Base-by-base conservation (phyloP, 2,113 vertebrate genomes). In the Leptobrachium leishanense region DNA sequence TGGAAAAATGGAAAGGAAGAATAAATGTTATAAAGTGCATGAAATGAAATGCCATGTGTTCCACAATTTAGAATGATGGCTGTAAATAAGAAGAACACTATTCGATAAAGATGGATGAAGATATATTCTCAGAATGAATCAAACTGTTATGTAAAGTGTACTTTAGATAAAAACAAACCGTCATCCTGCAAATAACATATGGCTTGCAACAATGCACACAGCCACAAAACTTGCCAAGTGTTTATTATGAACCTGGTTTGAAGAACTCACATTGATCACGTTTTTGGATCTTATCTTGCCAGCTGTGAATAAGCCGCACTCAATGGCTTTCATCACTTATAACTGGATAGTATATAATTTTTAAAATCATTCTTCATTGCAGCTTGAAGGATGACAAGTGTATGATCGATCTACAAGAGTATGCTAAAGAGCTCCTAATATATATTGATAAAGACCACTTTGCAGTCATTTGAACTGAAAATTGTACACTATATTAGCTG, bases 1-100 rank as follows among this genome's bases (percentile, higher is more conserved):
- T 90, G 82, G 90, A 89, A 50, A 87, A 90, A 86, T 82, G 90
- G 89, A 88, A 91, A 85, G 90, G 88, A 87, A 84, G 86, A 90
- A 91, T 90, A 89, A 90, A 91, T 91, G 84, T 90, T 90, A 91
- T 91, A 88, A 82, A 55, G 73, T 84, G 83, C 86, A 87, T 81
- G 85, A 86, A 90, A 91, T 90, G 86, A 90, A 92, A 89, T 89
- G 87, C 84, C 85, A 87, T 77, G 67, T 77, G 65, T 70, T 57
- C 59, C 31, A 42, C 39, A 31, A 72, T 72, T 54, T 63, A 63
- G 43, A 63, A 62, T 63, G 10, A 71, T 50, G 54, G 43, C 67
- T 70, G 42, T 63, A 50, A 70, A 69, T 46, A 70, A 43, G 40
- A n/a, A 63, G 10, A 50, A 2, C 12, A 42, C 12, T 2, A 6